phyloP scores from a whole-genome alignment of 1,140 invertebrate genomes.

The Pogonomyrmex californicus region DNA sequence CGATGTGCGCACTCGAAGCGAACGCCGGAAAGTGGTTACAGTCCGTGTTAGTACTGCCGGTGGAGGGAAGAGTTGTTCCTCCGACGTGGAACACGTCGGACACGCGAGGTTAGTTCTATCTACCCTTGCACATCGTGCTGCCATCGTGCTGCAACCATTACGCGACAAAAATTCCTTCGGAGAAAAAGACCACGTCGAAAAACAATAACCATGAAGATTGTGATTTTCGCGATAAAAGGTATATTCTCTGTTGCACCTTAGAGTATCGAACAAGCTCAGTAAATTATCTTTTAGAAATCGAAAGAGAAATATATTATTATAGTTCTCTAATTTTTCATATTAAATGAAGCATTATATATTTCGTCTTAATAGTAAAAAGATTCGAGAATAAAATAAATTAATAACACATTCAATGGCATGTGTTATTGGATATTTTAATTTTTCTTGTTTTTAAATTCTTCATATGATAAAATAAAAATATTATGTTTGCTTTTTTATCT shows the following conservation, averaged over 20 bases:
- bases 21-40: slow-evolving; percentile 35
- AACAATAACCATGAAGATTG: slow-evolving; percentile 29
- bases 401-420: neutral
- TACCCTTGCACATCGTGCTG: slow-evolving; percentile 26
- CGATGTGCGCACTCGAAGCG: slow-evolving; percentile 18
- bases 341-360: neutral
- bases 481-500: neutral
- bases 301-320: neutral
- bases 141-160: slow-evolving; percentile 46
- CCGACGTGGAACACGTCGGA: slow-evolving; percentile 59
- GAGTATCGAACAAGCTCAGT: neutral
- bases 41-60: slow-evolving; percentile 34
- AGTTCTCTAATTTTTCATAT: neutral
- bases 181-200: neutral
- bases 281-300: neutral
- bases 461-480: neutral
- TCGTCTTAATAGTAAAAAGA: neutral
- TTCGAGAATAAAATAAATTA: neutral
- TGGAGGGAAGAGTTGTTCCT: slow-evolving; percentile 59
- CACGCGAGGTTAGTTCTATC: slow-evolving; percentile 55
- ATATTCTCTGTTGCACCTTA: neutral
- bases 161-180: slow-evolving; percentile 57
- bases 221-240: neutral
- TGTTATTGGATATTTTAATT: no score
- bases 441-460: no score